phyloP scores from a whole-genome alignment of 2,888 invertebrate species.

The Andrena bicolor region DNA sequence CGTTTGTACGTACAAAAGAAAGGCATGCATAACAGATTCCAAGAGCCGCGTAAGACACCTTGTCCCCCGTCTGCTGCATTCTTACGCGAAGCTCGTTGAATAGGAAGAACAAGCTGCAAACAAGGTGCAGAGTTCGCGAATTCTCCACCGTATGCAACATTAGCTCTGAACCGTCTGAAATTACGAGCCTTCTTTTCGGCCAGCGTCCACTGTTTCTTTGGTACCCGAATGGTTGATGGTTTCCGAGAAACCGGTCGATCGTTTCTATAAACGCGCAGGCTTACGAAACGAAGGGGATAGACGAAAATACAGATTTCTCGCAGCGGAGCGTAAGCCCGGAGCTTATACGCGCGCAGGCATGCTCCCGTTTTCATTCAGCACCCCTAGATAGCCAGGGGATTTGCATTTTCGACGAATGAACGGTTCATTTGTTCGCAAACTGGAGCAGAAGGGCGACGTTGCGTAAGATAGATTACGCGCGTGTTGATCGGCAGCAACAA shows the following conservation, averaged over 20 bases:
- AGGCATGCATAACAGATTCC: slow-evolving; percentile 57
- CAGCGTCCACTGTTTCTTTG: background rate
- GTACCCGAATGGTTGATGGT: background rate
- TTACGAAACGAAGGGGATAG: background rate
- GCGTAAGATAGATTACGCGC: slow-evolving; percentile 60
- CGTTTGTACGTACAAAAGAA: slow-evolving; percentile 46
- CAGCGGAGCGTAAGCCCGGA: slow-evolving; percentile 8
- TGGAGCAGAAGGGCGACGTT: slow-evolving; percentile 49
- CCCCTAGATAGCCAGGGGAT: slow-evolving; percentile 32
- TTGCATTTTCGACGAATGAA: slow-evolving; percentile 39
- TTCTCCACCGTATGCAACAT: background rate
- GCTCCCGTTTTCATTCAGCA: slow-evolving; percentile 15
- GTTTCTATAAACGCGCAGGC: background rate
- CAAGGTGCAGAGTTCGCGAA: background rate
- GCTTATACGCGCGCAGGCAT: background rate
- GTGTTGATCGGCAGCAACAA: slow-evolving; percentile 36
- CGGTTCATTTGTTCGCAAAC: slow-evolving; percentile 50
- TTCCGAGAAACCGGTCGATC: background rate
- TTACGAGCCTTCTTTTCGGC: background rate
- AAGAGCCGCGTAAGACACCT: slow-evolving; percentile 18
- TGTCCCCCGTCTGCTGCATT: background rate
- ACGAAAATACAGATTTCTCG: background rate
- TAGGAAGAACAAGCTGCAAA: slow-evolving; percentile 8
- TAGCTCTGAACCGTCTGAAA: background rate
- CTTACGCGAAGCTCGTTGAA: slow-evolving; percentile 8